These are phyloP conservation scores for Ctenoplectra terminalis DNA, from an alignment of 1,140 invertebrate species.

Conservation along the genomic window DNA sequence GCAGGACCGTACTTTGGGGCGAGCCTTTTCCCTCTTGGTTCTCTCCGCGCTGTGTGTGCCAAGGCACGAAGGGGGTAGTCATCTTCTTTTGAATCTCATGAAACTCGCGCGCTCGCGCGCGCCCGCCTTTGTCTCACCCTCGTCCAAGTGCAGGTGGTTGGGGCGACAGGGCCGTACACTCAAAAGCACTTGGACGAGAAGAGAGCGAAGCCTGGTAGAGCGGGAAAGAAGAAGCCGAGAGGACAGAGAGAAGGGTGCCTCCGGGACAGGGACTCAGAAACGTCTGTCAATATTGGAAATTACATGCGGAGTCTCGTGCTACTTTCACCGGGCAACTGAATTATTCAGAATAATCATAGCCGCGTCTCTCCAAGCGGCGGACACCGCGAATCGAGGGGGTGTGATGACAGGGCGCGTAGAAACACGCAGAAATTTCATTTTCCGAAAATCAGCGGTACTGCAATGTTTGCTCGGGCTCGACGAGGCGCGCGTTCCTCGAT, in stretches of 20 bases:
- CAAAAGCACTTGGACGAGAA: conserved; percentile 55
- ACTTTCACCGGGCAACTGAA: conserved; percentile 52
- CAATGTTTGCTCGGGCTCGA: not conserved
- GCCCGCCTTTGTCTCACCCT: conserved; percentile 76
- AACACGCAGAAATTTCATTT: conserved; percentile 28
- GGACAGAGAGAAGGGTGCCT: conserved; percentile 31
- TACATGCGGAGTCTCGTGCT: conserved; percentile 46
- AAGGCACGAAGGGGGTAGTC: conserved; percentile 65
- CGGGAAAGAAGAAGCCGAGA: conserved; percentile 29
- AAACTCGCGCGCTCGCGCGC: conserved; percentile 70
- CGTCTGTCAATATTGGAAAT: conserved; percentile 67
- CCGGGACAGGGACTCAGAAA: conserved; percentile 35
- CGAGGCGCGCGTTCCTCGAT: not conserved
- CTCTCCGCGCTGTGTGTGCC: not conserved
- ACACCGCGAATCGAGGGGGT: not conserved
- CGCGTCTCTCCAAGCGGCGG: not conserved
- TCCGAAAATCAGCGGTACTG: not conserved
- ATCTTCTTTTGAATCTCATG: conserved; percentile 76
- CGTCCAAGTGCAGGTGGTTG: conserved; percentile 73
- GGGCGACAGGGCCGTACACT: conserved; percentile 63
- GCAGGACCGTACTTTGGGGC: conserved; percentile 24
- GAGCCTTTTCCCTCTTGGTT: conserved; percentile 29
- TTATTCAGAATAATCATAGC: conserved; percentile 49
- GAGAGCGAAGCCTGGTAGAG: conserved; percentile 17
- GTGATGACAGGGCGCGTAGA: not conserved